Evolutionary conservation across 64 coral and sea anemone genomes (phyloP).

Genomic region (Pocillopora damicornis): DNA sequence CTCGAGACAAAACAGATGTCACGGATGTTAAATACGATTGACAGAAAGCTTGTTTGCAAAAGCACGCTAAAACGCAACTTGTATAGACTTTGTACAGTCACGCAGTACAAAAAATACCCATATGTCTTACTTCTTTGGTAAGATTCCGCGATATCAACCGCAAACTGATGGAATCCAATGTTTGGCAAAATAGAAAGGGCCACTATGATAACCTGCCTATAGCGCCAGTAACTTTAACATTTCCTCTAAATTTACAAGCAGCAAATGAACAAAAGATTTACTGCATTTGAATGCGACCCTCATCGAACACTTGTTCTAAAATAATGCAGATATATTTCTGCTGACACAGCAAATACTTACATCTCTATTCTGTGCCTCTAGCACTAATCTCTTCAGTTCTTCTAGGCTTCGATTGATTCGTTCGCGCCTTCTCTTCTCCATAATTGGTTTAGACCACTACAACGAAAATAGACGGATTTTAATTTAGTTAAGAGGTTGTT

Average conservation of each 20-base stretch:
- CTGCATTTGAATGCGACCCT: background rate
- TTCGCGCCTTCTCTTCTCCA: slow-evolving; percentile 90
- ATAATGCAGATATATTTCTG: background rate
- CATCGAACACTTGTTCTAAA: background rate
- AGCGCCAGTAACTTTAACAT: slow-evolving; percentile 17
- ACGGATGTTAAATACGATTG: background rate
- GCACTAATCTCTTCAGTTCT: slow-evolving; percentile 70
- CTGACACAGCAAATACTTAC: slow-evolving; percentile 42
- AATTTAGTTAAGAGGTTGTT: background rate
- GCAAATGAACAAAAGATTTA: background rate
- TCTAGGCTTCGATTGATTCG: slow-evolving; percentile 77
- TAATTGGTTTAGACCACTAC: slow-evolving; percentile 90
- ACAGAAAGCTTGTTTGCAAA: background rate
- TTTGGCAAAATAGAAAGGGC: too few relatives aligned
- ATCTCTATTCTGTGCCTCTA: slow-evolving; percentile 80
- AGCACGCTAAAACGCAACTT: background rate
- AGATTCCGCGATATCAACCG: too few relatives aligned
- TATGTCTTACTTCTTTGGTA: too few relatives aligned
- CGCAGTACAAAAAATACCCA: background rate
- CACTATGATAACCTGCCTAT: background rate
- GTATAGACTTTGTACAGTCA: background rate
- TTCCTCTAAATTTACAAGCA: slow-evolving; percentile 13
- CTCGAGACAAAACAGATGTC: background rate
- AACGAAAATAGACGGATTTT: background rate
- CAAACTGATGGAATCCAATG: too few relatives aligned